These are phyloP conservation scores for Tolmerus cingulatus DNA, from an alignment of 2,888 invertebrate genomes.

Conservation along the genomic window DNA sequence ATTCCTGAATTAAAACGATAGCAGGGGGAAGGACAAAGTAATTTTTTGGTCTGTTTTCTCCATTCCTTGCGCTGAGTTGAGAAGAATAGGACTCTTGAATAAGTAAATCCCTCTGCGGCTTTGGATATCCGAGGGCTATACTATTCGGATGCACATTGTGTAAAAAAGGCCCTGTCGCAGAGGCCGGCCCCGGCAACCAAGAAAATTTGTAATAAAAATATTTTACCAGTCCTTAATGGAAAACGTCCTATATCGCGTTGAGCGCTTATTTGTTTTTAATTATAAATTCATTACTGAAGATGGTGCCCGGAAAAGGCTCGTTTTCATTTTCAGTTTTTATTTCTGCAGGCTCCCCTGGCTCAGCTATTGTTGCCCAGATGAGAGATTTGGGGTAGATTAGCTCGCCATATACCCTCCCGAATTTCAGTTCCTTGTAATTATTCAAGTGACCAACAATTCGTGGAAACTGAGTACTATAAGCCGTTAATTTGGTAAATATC, in stretches of 20 bases:
- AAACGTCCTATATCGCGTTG: conserved; percentile 11
- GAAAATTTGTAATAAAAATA: conserved; percentile 39
- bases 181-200: neutral
- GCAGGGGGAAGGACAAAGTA: conserved; percentile 12
- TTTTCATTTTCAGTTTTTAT: neutral
- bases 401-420: neutral
- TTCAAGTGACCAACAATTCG: neutral
- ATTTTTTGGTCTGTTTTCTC: neutral
- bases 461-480: neutral
- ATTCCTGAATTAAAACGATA: conserved; percentile 44
- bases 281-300: conserved; percentile 33
- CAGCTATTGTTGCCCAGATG: neutral
- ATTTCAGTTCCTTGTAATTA: neutral
- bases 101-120: conserved; percentile 28
- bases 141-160: conserved; percentile 12
- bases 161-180: neutral
- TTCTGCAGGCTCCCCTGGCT: neutral
- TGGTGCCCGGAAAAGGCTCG: neutral
- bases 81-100: neutral
- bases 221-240: conserved; percentile 36
- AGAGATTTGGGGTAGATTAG: neutral
- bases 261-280: conserved; percentile 34
- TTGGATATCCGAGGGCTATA: conserved; percentile 25
- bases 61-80: conserved; percentile 6
- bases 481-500: neutral